These are phyloP conservation scores for Cabera pusaria DNA, from an alignment of 2,888 invertebrate species.

Conservation along the genomic window DNA sequence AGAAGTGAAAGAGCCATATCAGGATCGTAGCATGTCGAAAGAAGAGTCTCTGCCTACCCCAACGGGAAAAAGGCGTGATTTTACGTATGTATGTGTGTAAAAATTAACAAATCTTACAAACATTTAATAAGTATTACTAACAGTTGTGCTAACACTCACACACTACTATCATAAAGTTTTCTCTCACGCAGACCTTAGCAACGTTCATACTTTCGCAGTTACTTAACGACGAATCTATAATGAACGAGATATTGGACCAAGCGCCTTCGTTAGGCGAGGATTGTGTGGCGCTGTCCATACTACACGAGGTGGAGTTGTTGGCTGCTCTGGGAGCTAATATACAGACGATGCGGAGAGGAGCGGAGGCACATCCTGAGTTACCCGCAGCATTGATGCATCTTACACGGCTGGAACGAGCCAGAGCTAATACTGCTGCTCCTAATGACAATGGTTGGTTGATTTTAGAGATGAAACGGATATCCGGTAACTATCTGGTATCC, in stretches of 20 bases:
- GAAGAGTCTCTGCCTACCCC: too few species aligned
- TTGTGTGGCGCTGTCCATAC: constrained; percentile 88
- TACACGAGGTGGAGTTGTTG: constrained; percentile 90
- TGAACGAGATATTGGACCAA: constrained; percentile 88
- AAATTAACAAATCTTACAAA: too few species aligned
- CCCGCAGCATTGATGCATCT: constrained; percentile 87
- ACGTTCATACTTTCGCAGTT: constrained; percentile 44
- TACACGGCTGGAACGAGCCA: constrained; percentile 80
- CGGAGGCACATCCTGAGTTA: constrained; percentile 87
- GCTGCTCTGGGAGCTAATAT: constrained; percentile 86
- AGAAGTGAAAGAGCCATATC: too few species aligned
- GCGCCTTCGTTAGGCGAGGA: constrained; percentile 88
- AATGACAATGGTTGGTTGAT: constrained; percentile 61
- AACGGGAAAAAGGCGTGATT: too few species aligned
- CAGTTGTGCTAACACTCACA: neutral
- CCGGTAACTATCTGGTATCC: too few species aligned
- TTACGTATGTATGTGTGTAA: too few species aligned
- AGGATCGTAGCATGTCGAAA: too few species aligned
- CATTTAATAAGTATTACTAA: too few species aligned
- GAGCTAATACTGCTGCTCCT: constrained; percentile 44
- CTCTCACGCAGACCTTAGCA: constrained; percentile 11
- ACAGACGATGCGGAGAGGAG: constrained; percentile 86
- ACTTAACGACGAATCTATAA: constrained; percentile 68
- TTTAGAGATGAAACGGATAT: too few species aligned
- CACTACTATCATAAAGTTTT: constrained; percentile 5